Base-by-base conservation (phyloP, 1,140 invertebrate genomes). In the Cydia amplana region DNA sequence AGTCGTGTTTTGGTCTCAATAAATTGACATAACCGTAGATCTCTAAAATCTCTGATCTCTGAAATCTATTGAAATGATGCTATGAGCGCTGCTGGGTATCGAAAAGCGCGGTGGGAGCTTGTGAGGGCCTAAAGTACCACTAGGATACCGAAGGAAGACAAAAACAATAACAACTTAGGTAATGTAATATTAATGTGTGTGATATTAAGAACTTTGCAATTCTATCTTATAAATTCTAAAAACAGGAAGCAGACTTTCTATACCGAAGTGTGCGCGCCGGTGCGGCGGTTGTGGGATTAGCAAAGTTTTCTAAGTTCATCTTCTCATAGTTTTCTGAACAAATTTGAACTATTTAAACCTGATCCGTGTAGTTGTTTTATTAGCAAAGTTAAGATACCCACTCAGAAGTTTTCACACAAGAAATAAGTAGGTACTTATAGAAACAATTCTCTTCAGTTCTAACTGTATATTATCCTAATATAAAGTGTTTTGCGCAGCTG, bases 361-460 rank as follows among this genome's bases (percentile, higher is more conserved):
- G 55, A 60, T 60, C 55, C 55, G 20, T 60, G 55, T n/a, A 60
- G 18, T 60, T 60, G 55, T 60, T 20, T 60, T 60, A 60, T 60
- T 60, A 60, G 55, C 20, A 10, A 60, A 60, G 55, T 60, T 60
- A 23, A 60, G 55, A n/a, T n/a, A 60, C 18, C 9, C n/a, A 23
- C 55, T 60, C n/a, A 60, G 20, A 23, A 60, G 55, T 60, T 60
- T 60, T 20, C 55, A 5, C 51, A 60, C n/a, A 4, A 20, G n/a
- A 60, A 2, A 23, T 23, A 60, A 60, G 9, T 23, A 23, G 20
- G 9, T n/a, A n/a, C n/a, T n/a, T 32, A 32, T 32, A 32, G 32
- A 32, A 32, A 32, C 2, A 32, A 32, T 0, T 32, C 32, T 25
- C 1, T 25, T 25, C 25, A 25, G 25, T n/a, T n/a, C n/a, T n/a